A percentile compares a stretch with the other conserved stretches of the same genome.
These are phyloP conservation scores for Uloborus plumipes DNA, from an alignment of 2,888 invertebrate species.

Conservation along the genomic window DNA sequence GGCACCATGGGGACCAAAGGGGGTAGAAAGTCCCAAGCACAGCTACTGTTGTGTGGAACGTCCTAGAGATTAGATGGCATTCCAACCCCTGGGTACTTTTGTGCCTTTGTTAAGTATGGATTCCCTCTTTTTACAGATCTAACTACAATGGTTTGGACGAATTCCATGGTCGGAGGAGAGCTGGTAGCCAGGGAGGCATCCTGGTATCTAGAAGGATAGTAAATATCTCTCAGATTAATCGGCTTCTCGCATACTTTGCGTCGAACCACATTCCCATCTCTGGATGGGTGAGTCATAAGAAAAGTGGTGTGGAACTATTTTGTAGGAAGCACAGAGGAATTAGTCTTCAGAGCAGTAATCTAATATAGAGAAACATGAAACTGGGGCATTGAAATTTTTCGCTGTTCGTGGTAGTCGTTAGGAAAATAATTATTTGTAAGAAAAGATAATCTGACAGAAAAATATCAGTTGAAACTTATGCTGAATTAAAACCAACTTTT, in stretches of 20 bases:
- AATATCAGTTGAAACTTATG: too few relatives aligned
- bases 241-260: constrained; percentile 4
- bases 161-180: constrained; percentile 29
- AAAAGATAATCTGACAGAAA: too few relatives aligned
- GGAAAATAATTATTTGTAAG: too few relatives aligned
- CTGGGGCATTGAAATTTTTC: too few relatives aligned
- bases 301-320: too few relatives aligned
- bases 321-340: too few relatives aligned
- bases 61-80: constrained; percentile 53
- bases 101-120: constrained; percentile 28
- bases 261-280: constrained; percentile 6
- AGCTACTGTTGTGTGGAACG: constrained; percentile 28
- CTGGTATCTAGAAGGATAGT: constrained; percentile 32
- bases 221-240: constrained; percentile 45
- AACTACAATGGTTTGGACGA: constrained; percentile 42
- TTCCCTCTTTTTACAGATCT: constrained; percentile 39
- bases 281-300: constrained; percentile 20
- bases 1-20: constrained; percentile 30
- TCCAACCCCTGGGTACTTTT: constrained; percentile 31
- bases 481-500: too few relatives aligned
- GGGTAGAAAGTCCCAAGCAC: constrained; percentile 11
- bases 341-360: too few relatives aligned
- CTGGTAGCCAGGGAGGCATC: constrained; percentile 42
- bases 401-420: too few relatives aligned
- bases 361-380: too few relatives aligned